Evolutionary conservation across 2,888 invertebrate genomes (phyloP).

Genomic region (Tetragnatha montana): DNA sequence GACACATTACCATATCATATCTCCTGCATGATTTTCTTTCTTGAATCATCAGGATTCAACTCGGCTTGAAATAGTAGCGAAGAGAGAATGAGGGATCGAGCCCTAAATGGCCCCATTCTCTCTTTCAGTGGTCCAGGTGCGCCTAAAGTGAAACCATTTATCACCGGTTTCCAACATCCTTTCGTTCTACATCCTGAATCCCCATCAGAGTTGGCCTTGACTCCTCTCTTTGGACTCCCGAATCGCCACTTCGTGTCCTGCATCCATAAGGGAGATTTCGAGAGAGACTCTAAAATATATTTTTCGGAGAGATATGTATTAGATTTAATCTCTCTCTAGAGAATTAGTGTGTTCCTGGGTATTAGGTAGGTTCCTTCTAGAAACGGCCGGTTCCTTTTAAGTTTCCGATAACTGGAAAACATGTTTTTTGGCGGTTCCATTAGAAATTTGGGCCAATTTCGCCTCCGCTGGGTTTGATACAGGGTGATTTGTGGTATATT

Average conservation of each 20-base stretch:
- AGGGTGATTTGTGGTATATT: neutral
- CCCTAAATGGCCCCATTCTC: constrained; percentile 40
- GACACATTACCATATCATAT: neutral
- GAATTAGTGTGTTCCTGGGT: neutral
- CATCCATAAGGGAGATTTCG: constrained; percentile 33
- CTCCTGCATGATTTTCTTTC: neutral
- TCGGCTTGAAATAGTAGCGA: neutral
- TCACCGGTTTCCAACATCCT: constrained; percentile 59
- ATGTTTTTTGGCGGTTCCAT: neutral
- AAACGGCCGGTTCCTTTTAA: neutral
- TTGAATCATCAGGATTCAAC: too few species aligned
- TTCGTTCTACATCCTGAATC: constrained; percentile 58
- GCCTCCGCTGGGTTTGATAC: neutral
- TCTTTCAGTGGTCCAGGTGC: constrained; percentile 22
- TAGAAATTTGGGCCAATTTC: neutral
- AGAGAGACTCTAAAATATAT: neutral
- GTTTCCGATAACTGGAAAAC: neutral
- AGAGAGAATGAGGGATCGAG: constrained; percentile 25
- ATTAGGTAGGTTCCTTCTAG: neutral
- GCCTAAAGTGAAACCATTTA: constrained; percentile 45
- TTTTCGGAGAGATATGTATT: neutral
- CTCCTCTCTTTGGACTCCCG: neutral
- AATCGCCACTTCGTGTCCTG: constrained; percentile 24
- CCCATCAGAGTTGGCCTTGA: constrained; percentile 26
- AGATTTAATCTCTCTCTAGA: neutral